Evolutionary conservation across 2,113 vertebrate genomes (phyloP).

Genomic region (Xenopus tropicalis): DNA sequence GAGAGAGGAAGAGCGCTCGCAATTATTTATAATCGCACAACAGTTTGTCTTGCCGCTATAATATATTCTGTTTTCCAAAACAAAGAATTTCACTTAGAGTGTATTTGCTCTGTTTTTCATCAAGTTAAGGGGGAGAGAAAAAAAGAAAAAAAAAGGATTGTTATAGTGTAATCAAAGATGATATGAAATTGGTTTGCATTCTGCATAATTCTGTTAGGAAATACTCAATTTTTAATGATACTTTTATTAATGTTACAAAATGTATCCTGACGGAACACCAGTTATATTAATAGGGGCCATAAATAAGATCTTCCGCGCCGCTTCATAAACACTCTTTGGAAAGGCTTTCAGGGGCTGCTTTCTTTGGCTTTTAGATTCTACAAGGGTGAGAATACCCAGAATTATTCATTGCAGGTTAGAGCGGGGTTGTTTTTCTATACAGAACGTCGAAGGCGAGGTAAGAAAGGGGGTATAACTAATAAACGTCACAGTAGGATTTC

Average conservation of each 20-base stretch:
- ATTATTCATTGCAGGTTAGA: not conserved
- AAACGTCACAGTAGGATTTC: too few relatives aligned
- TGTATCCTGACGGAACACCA: slow-evolving; percentile 13
- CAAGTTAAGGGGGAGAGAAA: slow-evolving; percentile 67
- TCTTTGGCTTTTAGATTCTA: not conserved
- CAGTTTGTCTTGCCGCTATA: slow-evolving; percentile 76
- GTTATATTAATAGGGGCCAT: not conserved
- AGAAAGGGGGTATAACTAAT: too few relatives aligned
- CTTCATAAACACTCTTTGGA: not conserved
- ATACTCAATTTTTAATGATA: not conserved
- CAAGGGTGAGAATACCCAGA: not conserved
- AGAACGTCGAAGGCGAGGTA: too few relatives aligned
- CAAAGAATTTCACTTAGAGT: slow-evolving; percentile 70
- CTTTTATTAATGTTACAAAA: slow-evolving; percentile 9
- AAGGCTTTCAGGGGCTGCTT: not conserved
- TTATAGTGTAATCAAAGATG: slow-evolving; percentile 73
- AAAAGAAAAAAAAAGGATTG: slow-evolving; percentile 69
- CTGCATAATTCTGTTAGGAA: slow-evolving; percentile 67
- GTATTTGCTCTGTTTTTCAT: slow-evolving; percentile 70
- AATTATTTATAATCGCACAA: slow-evolving; percentile 83
- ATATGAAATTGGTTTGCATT: slow-evolving; percentile 65
- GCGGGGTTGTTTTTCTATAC: too few relatives aligned
- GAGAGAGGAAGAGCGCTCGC: slow-evolving; percentile 44
- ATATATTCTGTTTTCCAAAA: slow-evolving; percentile 60
- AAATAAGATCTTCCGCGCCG: not conserved